Conservation (phyloP, 2,113 vertebrate genomes). For the Gymnogyps californianus region DNA sequence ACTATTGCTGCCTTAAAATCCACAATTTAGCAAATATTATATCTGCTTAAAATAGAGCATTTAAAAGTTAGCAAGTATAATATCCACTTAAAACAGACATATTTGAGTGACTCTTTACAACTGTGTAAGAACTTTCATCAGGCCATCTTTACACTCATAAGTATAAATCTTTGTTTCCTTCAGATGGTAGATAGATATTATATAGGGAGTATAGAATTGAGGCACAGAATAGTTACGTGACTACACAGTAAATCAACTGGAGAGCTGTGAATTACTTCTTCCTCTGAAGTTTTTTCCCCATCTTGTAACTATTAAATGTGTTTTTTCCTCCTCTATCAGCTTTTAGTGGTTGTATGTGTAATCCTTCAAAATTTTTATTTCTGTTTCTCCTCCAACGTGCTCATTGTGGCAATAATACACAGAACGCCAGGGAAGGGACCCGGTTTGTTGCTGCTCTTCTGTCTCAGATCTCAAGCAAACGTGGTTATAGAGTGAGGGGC, state of each 20-base stretch:
- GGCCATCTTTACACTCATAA: not conserved
- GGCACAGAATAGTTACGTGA: not conserved
- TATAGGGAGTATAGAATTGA: not conserved
- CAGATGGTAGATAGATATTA: accelerated
- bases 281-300: not conserved
- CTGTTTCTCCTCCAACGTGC: accelerated
- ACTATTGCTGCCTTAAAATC: not conserved
- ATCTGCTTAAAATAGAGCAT: not conserved
- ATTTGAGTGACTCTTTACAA: not conserved
- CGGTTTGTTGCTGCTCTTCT: not conserved
- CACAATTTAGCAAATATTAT: not conserved
- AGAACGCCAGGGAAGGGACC: not conserved
- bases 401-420: accelerated
- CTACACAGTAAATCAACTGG: not conserved
- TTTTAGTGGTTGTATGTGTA: not conserved
- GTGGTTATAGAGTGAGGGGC: not conserved
- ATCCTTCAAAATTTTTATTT: not conserved
- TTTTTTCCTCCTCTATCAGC: not conserved
- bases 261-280: not conserved
- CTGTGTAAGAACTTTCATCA: not conserved
- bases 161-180: not conserved
- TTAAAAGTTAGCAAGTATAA: not conserved
- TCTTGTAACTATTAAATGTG: not conserved
- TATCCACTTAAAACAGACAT: not conserved
- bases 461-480: not conserved